Conservation (phyloP, 1,140 invertebrate genomes). For the Drosophila busckii region DNA sequence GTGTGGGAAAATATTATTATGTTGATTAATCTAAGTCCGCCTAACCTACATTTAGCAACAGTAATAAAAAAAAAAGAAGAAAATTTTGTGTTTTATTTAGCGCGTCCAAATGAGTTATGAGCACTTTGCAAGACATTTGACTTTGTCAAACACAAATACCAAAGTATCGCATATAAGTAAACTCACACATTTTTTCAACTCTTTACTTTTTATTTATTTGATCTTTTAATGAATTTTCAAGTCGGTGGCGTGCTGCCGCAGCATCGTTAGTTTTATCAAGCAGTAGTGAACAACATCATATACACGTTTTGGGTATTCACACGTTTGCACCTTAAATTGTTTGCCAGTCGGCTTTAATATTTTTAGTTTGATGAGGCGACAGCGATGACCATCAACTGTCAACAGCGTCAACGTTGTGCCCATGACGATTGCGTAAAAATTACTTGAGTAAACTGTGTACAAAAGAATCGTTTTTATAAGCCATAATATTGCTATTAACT, state of each 20-base stretch:
- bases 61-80: too few relatives aligned
- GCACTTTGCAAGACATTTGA: slow-evolving; percentile 29
- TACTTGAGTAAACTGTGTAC: too few relatives aligned
- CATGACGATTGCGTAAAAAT: slow-evolving; percentile 18
- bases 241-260: not conserved
- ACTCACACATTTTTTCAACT: too few relatives aligned
- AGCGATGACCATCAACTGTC: slow-evolving; percentile 30
- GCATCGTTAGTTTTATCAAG: slow-evolving; percentile 31
- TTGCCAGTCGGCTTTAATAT: slow-evolving; percentile 26
- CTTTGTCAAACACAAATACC: slow-evolving; percentile 34
- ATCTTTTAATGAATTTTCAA: slow-evolving; percentile 26
- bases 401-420: slow-evolving; percentile 14
- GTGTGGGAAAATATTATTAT: too few relatives aligned
- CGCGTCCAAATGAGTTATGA: slow-evolving; percentile 30
- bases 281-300: slow-evolving; percentile 16
- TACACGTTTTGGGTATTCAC: slow-evolving; percentile 9
- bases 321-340: slow-evolving; percentile 34
- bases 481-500: too few relatives aligned
- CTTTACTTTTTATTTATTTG: slow-evolving; percentile 12
- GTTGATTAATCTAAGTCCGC: too few relatives aligned
- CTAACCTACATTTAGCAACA: too few relatives aligned
- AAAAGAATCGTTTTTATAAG: too few relatives aligned
- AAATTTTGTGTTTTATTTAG: slow-evolving; percentile 8
- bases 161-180: slow-evolving; percentile 1
- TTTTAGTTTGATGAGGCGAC: slow-evolving; percentile 5